Conservation (phyloP, 2,888 invertebrate genomes). For the Rotaria macrura region DNA sequence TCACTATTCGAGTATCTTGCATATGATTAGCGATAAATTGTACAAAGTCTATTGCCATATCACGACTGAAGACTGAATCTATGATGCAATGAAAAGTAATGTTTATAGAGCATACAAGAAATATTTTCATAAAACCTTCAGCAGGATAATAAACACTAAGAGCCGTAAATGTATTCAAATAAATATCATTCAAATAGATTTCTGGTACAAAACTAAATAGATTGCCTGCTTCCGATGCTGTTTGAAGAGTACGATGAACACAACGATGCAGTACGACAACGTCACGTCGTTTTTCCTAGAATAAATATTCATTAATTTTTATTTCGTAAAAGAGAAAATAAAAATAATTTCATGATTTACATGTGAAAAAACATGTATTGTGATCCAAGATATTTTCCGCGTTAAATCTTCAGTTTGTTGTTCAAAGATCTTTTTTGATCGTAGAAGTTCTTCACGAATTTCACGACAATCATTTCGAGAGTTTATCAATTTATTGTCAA, state of each 20-base stretch:
- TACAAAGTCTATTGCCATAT: neutral
- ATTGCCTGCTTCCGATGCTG: conserved; percentile 1
- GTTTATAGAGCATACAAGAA: conserved; percentile 48
- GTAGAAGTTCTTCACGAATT: conserved; percentile 55
- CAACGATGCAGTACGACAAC: neutral
- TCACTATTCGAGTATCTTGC: conserved; percentile 12
- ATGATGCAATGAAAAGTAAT: neutral
- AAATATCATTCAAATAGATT: conserved; percentile 5
- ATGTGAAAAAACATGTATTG: conserved; percentile 60
- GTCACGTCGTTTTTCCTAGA: conserved; percentile 34
- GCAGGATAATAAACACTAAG: neutral
- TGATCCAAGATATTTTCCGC: conserved; percentile 63
- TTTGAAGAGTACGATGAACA: neutral
- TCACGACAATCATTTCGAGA: conserved; percentile 37
- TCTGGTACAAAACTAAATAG: conserved; percentile 18
- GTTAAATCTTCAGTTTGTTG: conserved; percentile 57
- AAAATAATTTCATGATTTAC: conserved; percentile 37
- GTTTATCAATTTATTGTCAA: conserved; percentile 49
- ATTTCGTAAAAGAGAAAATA: neutral
- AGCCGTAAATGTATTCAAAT: conserved; percentile 7
- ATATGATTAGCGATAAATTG: conserved; percentile 13
- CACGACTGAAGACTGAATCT: neutral
- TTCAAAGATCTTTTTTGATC: conserved; percentile 58
- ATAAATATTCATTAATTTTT: neutral
- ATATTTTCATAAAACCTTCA: neutral